Conservation (phyloP, 2,797 vertebrate species). For the Enteromius anoplus region DNA sequence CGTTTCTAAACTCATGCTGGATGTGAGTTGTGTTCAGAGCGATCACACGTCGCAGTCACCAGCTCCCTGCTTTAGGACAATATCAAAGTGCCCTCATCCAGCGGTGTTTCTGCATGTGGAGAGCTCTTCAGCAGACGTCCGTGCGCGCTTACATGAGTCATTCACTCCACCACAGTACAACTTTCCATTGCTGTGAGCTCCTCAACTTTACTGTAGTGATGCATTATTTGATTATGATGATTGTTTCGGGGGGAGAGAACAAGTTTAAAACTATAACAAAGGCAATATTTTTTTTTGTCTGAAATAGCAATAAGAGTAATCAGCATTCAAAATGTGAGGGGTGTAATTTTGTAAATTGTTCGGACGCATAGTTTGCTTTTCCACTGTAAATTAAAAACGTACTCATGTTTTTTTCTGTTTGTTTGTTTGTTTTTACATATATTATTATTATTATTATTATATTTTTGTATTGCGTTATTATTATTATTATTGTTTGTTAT, state of each 20-base stretch:
- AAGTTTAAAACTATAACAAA: not conserved
- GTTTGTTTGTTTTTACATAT: too few relatives aligned
- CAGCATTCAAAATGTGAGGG: not conserved
- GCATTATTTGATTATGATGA: not conserved
- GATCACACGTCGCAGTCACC: not conserved
- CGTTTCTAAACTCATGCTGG: too few relatives aligned
- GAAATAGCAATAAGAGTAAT: not conserved
- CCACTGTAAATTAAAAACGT: not conserved
- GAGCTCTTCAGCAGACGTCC: constrained; percentile 18
- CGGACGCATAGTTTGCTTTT: not conserved
- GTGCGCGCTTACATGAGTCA: constrained; percentile 1
- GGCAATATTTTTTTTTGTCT: not conserved
- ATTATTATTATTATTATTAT: too few relatives aligned
- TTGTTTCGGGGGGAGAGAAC: not conserved
- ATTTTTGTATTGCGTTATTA: too few relatives aligned
- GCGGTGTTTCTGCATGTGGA: constrained; percentile 3
- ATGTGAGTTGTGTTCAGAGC: not conserved
- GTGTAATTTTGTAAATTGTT: too few relatives aligned
- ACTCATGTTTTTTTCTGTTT: not conserved
- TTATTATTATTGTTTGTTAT: too few relatives aligned
- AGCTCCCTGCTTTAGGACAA: not conserved
- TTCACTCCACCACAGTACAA: not conserved
- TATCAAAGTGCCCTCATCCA: not conserved
- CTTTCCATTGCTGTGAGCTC: constrained; percentile 19
- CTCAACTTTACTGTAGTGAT: not conserved